Percentiles rank a stretch among this genome's conserved stretches.
These are phyloP conservation scores for Orthosia gracilis DNA, from an alignment of 2,888 invertebrate species.

Conservation along the genomic window DNA sequence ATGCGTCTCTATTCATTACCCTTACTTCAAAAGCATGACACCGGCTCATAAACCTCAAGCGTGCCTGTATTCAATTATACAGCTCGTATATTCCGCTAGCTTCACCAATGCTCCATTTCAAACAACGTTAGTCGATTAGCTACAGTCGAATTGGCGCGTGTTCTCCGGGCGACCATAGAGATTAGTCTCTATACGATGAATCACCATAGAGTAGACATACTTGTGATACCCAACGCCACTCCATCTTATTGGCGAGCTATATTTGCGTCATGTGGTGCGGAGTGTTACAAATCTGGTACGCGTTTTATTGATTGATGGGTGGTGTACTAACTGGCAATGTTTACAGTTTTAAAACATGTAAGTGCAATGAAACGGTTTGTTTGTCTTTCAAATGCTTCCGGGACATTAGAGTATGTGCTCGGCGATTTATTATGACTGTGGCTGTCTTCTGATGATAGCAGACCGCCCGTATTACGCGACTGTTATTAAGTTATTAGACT, in stretches of 20 bases:
- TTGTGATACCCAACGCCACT: constrained; percentile 51
- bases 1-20: constrained; percentile 4
- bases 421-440: constrained; percentile 30
- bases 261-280: constrained; percentile 17
- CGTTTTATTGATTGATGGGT: constrained; percentile 27
- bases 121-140: constrained; percentile 51
- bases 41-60: constrained; percentile 14
- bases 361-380: constrained; percentile 44
- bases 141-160: constrained; percentile 61
- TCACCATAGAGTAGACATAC: constrained; percentile 50
- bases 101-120: constrained; percentile 42
- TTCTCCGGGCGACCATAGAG: constrained; percentile 41
- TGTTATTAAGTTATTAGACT: background rate
- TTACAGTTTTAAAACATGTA: constrained; percentile 30
- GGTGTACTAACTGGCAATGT: constrained; percentile 20
- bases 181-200: constrained; percentile 57
- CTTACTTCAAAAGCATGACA: constrained; percentile 20
- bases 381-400: constrained; percentile 37
- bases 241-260: constrained; percentile 22
- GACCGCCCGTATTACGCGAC: background rate
- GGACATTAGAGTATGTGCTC: constrained; percentile 18
- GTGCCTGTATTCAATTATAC: constrained; percentile 43
- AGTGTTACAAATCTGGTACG: constrained; percentile 28
- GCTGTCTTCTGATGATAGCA: constrained; percentile 1
- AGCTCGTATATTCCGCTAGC: constrained; percentile 24